These are phyloP conservation scores for Nymphalis polychloros DNA, from an alignment of 2,888 invertebrate species.

Conservation along the genomic window DNA sequence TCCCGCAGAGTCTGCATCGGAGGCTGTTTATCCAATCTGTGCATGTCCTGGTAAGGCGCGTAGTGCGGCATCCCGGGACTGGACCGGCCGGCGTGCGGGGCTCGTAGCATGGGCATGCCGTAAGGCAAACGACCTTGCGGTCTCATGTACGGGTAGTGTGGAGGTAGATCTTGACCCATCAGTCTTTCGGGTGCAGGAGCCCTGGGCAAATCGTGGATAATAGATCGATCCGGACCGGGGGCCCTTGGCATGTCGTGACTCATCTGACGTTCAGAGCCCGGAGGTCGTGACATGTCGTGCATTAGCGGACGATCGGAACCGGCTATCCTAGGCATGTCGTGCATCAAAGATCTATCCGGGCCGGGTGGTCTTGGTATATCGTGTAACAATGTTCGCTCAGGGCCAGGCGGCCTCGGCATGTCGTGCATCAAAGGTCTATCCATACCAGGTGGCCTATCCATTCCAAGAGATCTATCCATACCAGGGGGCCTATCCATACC, in stretches of 20 bases:
- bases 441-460: constrained; percentile 23
- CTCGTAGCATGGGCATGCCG: constrained; percentile 39
- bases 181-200: constrained; percentile 30
- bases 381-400: constrained; percentile 6
- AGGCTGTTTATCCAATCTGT: constrained; percentile 42
- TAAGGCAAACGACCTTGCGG: constrained; percentile 39
- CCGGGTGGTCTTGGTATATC: constrained; percentile 15
- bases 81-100: constrained; percentile 43
- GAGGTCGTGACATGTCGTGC: constrained; percentile 24
- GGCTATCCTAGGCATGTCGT: constrained; percentile 15
- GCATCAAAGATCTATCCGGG: constrained; percentile 25
- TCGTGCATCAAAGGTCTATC: constrained; percentile 29
- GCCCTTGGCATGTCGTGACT: constrained; percentile 31
- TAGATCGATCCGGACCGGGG: constrained; percentile 20
- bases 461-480: neutral
- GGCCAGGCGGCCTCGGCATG: constrained; percentile 13
- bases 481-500: neutral
- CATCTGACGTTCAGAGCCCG: constrained; percentile 24
- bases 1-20: constrained; percentile 16
- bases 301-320: constrained; percentile 26
- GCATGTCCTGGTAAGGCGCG: constrained; percentile 46
- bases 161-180: constrained; percentile 38
- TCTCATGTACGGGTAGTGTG: constrained; percentile 40
- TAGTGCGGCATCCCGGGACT: constrained; percentile 33
- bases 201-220: constrained; percentile 38